Conservation (phyloP, 1,140 invertebrate species). For the Aleiodes sp. region DNA sequence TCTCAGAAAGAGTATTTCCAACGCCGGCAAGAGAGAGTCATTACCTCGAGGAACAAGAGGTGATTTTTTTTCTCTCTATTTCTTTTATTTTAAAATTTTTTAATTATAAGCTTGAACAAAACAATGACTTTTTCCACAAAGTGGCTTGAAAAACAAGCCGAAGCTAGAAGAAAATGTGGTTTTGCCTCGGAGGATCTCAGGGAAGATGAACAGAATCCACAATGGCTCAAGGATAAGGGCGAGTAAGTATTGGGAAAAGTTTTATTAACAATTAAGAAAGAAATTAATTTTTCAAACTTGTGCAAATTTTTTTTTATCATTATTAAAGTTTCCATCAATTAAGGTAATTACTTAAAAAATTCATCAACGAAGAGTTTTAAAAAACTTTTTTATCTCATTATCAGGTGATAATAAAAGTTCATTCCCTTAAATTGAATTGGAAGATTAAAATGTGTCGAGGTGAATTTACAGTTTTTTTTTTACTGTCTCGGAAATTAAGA, state of each 20-base stretch:
- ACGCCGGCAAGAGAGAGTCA: slow-evolving; percentile 85
- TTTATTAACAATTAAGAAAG: too few relatives aligned
- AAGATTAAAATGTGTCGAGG: too few relatives aligned
- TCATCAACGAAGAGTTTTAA: too few relatives aligned
- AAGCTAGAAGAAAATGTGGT: slow-evolving; percentile 76
- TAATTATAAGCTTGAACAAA: background rate
- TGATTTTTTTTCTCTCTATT: slow-evolving; percentile 44
- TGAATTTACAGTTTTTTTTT: too few relatives aligned
- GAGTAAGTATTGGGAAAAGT: slow-evolving; percentile 68
- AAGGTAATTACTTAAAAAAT: too few relatives aligned
- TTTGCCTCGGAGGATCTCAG: slow-evolving; percentile 79
- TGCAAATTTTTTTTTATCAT: too few relatives aligned
- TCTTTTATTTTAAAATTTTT: slow-evolving; percentile 18
- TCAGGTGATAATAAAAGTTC: too few relatives aligned
- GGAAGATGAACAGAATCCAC: slow-evolving; percentile 84
- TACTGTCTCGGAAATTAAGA: too few relatives aligned
- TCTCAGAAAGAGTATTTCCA: slow-evolving; percentile 81
- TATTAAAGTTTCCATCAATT: too few relatives aligned
- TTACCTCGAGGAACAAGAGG: slow-evolving; percentile 77
- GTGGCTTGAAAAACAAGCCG: slow-evolving; percentile 83
- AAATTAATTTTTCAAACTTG: background rate
- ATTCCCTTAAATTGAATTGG: too few relatives aligned
- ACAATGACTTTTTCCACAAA: slow-evolving; percentile 43
- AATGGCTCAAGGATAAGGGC: slow-evolving; percentile 85
- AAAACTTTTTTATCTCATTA: too few relatives aligned